Percentiles rank a stretch among this genome's conserved stretches.
Evolutionary conservation across 2,888 invertebrate species (phyloP).

Genomic region (Branchinecta sandiegonensis): DNA sequence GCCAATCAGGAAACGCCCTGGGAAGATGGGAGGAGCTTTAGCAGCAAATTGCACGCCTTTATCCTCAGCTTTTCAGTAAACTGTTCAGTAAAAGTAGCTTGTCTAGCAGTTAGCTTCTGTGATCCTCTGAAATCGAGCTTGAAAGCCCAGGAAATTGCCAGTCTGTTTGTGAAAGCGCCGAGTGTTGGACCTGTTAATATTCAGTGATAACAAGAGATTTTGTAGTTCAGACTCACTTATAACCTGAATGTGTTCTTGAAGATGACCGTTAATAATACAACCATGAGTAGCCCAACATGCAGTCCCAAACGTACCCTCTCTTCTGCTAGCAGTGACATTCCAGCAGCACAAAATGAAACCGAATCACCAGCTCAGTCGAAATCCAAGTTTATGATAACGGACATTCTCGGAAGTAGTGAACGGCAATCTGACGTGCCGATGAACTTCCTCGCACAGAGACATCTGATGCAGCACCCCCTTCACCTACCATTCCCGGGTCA

Average conservation of each 20-base stretch:
- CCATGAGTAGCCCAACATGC: constrained; percentile 1
- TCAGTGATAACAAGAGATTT: too few species aligned
- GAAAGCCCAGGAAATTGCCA: too few species aligned
- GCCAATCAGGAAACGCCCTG: not conserved
- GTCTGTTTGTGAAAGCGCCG: too few species aligned
- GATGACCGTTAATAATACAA: not conserved
- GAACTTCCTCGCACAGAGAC: not conserved
- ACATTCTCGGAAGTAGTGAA: constrained; percentile 2
- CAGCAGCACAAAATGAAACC: not conserved
- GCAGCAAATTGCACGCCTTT: too few species aligned
- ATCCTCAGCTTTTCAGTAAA: not conserved
- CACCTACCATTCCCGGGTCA: constrained; percentile 10
- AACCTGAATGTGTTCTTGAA: constrained; percentile 1
- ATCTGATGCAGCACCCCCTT: not conserved
- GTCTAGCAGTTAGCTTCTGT: too few species aligned
- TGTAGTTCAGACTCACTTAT: too few species aligned
- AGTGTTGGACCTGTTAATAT: too few species aligned
- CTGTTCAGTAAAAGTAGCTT: not conserved
- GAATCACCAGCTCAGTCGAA: not conserved
- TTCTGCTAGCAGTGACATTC: constrained; percentile 3
- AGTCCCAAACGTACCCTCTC: constrained; percentile 8
- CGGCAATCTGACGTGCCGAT: not conserved
- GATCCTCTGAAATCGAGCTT: too few species aligned
- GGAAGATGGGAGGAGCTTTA: too few species aligned
- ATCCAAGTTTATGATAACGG: constrained; percentile 10